Conservation (phyloP, 1,140 invertebrate species). For the Saxidomus purpurata region DNA sequence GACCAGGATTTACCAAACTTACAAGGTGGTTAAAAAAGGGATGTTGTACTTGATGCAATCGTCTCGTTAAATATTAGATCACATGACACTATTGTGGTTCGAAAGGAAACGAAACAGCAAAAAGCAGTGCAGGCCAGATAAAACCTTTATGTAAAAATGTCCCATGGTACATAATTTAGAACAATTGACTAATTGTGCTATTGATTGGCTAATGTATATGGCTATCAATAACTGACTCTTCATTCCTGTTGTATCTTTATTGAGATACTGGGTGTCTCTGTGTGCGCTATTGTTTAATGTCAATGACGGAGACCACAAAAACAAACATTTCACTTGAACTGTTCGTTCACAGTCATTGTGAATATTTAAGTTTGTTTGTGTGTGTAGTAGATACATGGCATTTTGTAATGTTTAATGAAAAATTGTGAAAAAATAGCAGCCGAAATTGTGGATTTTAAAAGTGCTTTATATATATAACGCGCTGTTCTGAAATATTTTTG, state of each 20-base stretch:
- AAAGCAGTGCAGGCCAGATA: neutral
- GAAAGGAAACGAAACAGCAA: neutral
- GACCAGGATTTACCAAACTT: no score
- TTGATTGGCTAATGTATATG: neutral
- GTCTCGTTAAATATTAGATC: no score
- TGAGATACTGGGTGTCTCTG: neutral
- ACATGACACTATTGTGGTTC: neutral
- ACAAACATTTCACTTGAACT: neutral
- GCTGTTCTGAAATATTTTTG: no score
- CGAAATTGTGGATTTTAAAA: no score
- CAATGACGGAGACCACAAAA: neutral
- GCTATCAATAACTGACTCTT: neutral
- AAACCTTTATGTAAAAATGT: neutral
- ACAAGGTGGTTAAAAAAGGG: no score
- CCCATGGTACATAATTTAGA: conserved; percentile 30
- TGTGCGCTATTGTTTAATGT: neutral
- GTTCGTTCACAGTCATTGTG: no score
- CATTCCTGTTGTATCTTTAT: neutral
- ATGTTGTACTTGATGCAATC: no score
- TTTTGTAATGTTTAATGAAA: no score
- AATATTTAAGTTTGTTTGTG: no score
- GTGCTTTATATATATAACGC: no score
- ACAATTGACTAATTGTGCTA: conserved; percentile 45
- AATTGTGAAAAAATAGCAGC: no score
- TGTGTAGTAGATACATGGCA: no score